Percentiles rank a stretch among this genome's conserved stretches.
phyloP scores from a whole-genome alignment of 1,140 invertebrate genomes.

The Acromyrmex echinatior region DNA sequence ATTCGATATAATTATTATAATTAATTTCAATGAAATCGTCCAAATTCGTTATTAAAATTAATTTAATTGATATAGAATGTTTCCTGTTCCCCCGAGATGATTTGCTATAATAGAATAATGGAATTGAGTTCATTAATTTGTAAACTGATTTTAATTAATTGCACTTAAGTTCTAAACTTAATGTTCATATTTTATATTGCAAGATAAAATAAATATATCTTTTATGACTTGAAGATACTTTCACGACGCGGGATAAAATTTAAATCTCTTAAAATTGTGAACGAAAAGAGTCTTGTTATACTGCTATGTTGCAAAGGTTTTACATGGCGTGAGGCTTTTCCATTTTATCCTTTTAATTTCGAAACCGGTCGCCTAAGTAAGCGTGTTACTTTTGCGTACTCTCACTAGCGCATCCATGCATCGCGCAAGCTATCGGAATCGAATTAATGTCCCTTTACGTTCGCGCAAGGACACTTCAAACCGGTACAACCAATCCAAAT shows the following conservation, averaged over 20 bases:
- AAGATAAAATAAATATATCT: background rate
- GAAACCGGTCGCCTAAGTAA: slow-evolving; percentile 17
- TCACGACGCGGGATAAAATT: background rate
- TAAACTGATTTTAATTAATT: background rate
- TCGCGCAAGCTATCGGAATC: slow-evolving; percentile 46
- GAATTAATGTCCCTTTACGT: slow-evolving; percentile 57
- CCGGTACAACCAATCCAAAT: slow-evolving; percentile 45
- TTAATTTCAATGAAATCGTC: background rate
- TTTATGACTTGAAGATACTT: background rate
- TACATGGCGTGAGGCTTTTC: background rate
- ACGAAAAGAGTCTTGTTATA: background rate
- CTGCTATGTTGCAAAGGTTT: background rate
- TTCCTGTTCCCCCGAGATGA: no score
- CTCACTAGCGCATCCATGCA: slow-evolving; percentile 15
- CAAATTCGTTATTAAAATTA: background rate
- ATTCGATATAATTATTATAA: background rate
- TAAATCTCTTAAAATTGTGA: background rate
- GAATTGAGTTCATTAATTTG: background rate
- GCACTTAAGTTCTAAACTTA: background rate
- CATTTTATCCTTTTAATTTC: slow-evolving; percentile 16
- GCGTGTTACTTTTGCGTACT: slow-evolving; percentile 25
- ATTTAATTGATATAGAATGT: background rate
- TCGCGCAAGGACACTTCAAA: slow-evolving; percentile 43
- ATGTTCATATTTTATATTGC: background rate
- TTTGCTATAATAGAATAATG: background rate